Evolutionary conservation across 2,797 vertebrate species (phyloP).

Genomic region (Poeciliopsis presidionis): DNA sequence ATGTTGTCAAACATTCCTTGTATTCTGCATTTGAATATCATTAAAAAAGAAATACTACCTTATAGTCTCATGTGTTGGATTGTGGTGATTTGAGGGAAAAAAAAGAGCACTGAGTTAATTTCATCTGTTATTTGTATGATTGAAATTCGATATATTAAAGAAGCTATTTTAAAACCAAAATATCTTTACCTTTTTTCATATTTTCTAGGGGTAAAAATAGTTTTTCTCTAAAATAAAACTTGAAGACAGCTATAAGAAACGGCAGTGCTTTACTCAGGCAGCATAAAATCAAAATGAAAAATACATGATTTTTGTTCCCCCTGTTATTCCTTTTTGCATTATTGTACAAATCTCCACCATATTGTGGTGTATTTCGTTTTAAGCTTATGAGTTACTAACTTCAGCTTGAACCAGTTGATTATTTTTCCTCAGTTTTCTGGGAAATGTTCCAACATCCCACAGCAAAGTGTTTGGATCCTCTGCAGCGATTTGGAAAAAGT

Average conservation of each 20-base stretch:
- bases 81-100: background rate
- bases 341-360: background rate
- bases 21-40: constrained; percentile 15
- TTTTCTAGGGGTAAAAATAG: background rate
- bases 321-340: background rate
- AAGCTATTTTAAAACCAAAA: background rate
- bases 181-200: background rate
- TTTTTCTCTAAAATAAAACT: background rate
- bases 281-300: constrained; percentile 2
- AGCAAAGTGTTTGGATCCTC: background rate
- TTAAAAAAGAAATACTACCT: constrained; percentile 9
- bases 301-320: background rate
- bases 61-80: background rate
- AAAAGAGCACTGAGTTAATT: background rate
- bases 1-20: background rate
- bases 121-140: background rate
- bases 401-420: background rate
- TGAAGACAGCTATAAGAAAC: background rate
- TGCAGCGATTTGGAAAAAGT: background rate
- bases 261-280: background rate
- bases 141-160: background rate
- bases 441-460: background rate
- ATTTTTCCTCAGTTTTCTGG: background rate
- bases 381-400: background rate
- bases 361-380: background rate